phyloP scores from a whole-genome alignment of 2,113 vertebrate genomes.

The Apodemus speciosus region DNA sequence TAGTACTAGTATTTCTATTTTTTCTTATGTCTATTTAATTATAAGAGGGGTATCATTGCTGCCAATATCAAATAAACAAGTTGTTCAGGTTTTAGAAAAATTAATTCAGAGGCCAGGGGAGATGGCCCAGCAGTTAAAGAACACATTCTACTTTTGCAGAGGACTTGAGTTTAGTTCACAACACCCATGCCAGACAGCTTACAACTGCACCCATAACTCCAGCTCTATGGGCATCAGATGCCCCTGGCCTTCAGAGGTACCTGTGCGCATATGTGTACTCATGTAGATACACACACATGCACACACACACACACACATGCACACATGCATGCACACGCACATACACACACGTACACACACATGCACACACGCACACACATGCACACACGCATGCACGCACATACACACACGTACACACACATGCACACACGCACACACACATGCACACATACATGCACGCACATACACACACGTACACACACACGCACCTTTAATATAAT shows the following conservation, averaged over 20 bases:
- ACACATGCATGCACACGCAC: not conserved
- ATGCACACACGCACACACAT: not conserved
- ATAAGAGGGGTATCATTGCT: not conserved
- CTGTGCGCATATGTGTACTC: not conserved
- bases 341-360: not conserved
- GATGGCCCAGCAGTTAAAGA: not conserved
- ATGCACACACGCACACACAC: no score
- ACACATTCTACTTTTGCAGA: not conserved
- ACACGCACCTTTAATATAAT: not conserved
- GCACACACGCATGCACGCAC: no score
- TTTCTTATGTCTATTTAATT: not conserved
- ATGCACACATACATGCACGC: no score
- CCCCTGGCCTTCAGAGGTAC: not conserved
- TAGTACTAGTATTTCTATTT: not conserved
- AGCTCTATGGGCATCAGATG: not conserved
- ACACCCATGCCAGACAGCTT: not conserved
- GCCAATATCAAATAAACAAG: no score
- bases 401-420: no score
- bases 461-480: no score
- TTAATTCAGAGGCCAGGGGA: not conserved
- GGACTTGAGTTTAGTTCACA: not conserved
- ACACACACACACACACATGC: not conserved
- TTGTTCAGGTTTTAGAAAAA: not conserved
- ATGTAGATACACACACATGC: no score
- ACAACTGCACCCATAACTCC: not conserved